phyloP scores from a whole-genome alignment of 2,797 vertebrate genomes.

The Arctocebus calabarensis region DNA sequence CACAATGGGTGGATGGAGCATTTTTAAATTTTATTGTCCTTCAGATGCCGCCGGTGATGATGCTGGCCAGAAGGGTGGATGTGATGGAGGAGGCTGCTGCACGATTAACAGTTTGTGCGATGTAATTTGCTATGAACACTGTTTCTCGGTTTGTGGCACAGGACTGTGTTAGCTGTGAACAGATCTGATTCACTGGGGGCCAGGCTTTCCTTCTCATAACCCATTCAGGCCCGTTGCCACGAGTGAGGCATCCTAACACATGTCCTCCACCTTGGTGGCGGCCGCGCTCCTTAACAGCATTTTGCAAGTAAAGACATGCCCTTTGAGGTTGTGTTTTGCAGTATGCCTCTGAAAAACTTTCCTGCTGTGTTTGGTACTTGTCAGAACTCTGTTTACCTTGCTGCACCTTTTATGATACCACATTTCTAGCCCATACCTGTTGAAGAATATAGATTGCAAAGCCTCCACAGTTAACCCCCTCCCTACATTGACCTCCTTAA shows the following conservation, averaged over 20 bases:
- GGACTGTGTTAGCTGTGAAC: background rate
- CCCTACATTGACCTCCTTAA: too few relatives aligned
- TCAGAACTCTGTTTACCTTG: conserved; percentile 51
- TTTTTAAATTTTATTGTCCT: conserved; percentile 38
- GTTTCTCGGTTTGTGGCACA: background rate
- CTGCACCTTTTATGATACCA: background rate
- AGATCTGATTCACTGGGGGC: background rate
- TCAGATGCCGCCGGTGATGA: background rate
- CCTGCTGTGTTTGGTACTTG: background rate
- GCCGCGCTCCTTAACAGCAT: background rate
- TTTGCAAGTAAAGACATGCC: background rate
- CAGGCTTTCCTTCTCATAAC: background rate
- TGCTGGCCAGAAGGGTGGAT: background rate
- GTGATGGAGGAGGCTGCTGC: background rate
- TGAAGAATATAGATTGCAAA: background rate
- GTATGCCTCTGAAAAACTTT: background rate
- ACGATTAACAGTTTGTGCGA: background rate
- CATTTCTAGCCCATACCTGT: background rate
- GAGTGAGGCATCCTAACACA: background rate
- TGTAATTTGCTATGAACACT: conserved; percentile 49
- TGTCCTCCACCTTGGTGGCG: accelerated
- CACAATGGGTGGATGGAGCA: background rate
- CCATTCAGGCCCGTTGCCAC: accelerated
- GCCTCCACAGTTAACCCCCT: too few relatives aligned
- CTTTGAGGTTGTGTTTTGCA: background rate